Evolutionary conservation across 2,113 vertebrate genomes (phyloP), one percentile per base, ranked within the genome.

Genomic region (Dissostichus mawsoni): DNA sequence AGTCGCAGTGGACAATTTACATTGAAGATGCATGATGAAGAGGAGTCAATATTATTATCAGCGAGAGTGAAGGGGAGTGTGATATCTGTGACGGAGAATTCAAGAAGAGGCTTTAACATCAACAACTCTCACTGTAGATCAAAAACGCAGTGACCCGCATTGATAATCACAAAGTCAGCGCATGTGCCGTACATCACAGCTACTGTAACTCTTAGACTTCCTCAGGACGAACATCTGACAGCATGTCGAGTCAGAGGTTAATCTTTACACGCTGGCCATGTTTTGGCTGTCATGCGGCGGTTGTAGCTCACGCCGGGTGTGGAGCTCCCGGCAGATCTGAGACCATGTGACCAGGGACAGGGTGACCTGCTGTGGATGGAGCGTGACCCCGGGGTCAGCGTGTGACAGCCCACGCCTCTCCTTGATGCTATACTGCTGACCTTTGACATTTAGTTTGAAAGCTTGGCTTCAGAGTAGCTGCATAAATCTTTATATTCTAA

Each of bases 371-470:
- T 74, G 84, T 85, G 88, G 90, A 87, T 89, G 82, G 71, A 67
- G 84, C 72, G 53, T 87, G 81, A 88, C 90, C 85, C 52, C 4
- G 70, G 71, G 86, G 85, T 88, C 90, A 87, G 78, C n/a, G 80
- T 77, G 80, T 92, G 90, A 90, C 91, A 92, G 88, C 83, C 74
- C 65, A 82, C 74, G 73, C 86, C 74, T 81, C 90, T 89, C 81
- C 76, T 78, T 82, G 83, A 85, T 45, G 68, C 84, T 73, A 47
- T 56, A 66, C 79, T 12, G 82, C 74, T 84, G 82, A 90, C 90
- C 89, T 87, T 56, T 87, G 85, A 87, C 69, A 68, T 83, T 87
- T 84, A 23, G 77, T 81, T 59, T 85, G 78, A 90, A 85, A 76
- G 88, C 78, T 50, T 45, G 66, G 78, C 80, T 87, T 83, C 71